These are phyloP conservation scores for Cylloceria caligata DNA, from an alignment of 2,888 invertebrate genomes.

Conservation along the genomic window DNA sequence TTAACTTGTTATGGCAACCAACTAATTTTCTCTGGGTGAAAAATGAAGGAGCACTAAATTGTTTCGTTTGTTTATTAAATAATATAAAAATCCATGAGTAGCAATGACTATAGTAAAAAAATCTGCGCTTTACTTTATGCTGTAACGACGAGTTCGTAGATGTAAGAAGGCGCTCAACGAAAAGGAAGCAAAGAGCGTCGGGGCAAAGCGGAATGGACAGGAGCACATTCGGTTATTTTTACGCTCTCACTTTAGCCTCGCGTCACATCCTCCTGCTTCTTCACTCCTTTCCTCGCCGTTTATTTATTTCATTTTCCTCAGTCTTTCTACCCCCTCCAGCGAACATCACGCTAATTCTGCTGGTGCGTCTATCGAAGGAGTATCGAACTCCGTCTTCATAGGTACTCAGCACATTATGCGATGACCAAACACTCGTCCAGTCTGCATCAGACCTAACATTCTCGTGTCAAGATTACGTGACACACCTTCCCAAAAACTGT, in stretches of 20 bases:
- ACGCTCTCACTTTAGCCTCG: slow-evolving; percentile 51
- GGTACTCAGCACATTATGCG: background rate
- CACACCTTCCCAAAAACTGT: too few relatives aligned
- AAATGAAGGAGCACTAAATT: too few relatives aligned
- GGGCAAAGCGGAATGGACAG: slow-evolving; percentile 62
- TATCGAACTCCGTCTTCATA: slow-evolving; percentile 36
- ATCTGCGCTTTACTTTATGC: slow-evolving; percentile 13
- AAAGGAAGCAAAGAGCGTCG: slow-evolving; percentile 34
- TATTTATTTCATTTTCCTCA: slow-evolving; percentile 33
- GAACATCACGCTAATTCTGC: slow-evolving; percentile 59
- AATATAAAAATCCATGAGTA: background rate
- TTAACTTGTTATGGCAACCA: too few relatives aligned
- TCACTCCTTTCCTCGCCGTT: slow-evolving; percentile 17
- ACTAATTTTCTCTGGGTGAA: too few relatives aligned
- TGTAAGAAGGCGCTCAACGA: slow-evolving; percentile 37
- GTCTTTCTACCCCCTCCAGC: slow-evolving; percentile 17
- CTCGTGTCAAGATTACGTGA: too few relatives aligned
- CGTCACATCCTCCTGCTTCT: slow-evolving; percentile 51
- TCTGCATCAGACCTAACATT: too few relatives aligned
- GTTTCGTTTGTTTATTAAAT: background rate
- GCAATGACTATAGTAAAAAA: background rate
- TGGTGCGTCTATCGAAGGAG: slow-evolving; percentile 33
- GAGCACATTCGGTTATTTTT: slow-evolving; percentile 61
- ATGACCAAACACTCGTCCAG: background rate
- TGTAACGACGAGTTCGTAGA: slow-evolving; percentile 42